Evolutionary conservation across 2,797 vertebrate species (phyloP), one percentile per base, ranked within the genome.

Genomic region (Nannoperca australis): DNA sequence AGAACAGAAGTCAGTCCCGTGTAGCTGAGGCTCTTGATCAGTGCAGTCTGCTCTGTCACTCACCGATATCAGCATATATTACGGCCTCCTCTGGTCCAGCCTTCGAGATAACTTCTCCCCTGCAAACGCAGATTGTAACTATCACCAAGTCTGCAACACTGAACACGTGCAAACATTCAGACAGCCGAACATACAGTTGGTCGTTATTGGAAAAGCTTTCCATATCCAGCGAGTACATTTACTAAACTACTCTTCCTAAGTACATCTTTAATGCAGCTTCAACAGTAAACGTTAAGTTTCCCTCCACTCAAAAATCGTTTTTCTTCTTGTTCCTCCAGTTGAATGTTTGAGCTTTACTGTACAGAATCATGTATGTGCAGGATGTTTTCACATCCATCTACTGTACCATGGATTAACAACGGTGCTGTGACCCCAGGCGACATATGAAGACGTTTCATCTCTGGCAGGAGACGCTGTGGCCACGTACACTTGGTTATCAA

Each of bases 371-470:
- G 32, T 34, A 5, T 34, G 32, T 34, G 32, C 32, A 34, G 5
- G 32, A 34, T 34, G 32, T 34, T 34, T 34, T 34, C 32, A 34
- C 32, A 1, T 34, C 7, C 32, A 34, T 7, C 32, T 34, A 90
- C 60, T 38, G n/a, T 71, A 97, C 97, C 97, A 99, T 20, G 97
- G 97, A 90, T 91, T 97, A 56, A 99, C 97, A 0, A 99, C 92
- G 0, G 95, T 95, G 95, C 98, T 99, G 92, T 99, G 97, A 88
- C 98, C 98, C 98, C 98, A 99, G 42, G 97, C 97, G 24, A 99
- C 91, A 14, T 99, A 99, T 0, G 97, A 96, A 8, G 97, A 95
- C 0, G 93, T 93, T 47, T 97, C 96, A 72, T 99, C 97, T 93
- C 97, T 95, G 45, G 98, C 97, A 69, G 98, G 98, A 59, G 98